Evolutionary conservation across 1,140 invertebrate species (phyloP).

Genomic region (Eupristina koningsbergeri): DNA sequence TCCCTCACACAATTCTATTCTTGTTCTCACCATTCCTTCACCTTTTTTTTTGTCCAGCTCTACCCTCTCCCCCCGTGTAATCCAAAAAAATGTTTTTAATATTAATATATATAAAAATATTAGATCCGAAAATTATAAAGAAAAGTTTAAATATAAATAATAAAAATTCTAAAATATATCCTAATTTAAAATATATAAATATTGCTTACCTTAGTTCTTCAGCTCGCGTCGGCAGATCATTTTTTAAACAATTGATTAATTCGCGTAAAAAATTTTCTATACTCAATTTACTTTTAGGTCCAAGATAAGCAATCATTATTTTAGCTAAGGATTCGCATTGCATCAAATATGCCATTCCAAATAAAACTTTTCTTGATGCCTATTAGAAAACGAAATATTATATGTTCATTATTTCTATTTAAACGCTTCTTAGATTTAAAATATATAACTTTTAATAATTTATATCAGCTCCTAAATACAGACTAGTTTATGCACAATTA

Average conservation of each 20-base stretch:
- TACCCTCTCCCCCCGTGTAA: no score
- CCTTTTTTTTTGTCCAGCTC: no score
- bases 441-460: no score
- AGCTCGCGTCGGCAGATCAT: slow-evolving; percentile 61
- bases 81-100: no score
- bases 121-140: no score
- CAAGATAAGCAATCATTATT: slow-evolving; percentile 57
- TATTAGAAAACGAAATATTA: slow-evolving; percentile 39
- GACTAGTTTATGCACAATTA: background rate
- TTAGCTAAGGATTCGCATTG: slow-evolving; percentile 57
- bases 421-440: no score
- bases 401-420: background rate
- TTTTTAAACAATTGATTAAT: slow-evolving; percentile 61
- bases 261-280: slow-evolving; percentile 61
- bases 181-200: background rate
- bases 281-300: slow-evolving; percentile 50
- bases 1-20: no score
- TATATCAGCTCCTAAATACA: no score
- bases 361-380: slow-evolving; percentile 61
- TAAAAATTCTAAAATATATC: no score
- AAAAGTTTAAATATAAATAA: no score
- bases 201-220: slow-evolving; percentile 63
- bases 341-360: slow-evolving; percentile 56
- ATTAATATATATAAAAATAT: no score
- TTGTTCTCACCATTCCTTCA: no score